These are phyloP conservation scores for Tenualosa ilisha DNA, from an alignment of 2,797 vertebrate species.

Conservation along the genomic window DNA sequence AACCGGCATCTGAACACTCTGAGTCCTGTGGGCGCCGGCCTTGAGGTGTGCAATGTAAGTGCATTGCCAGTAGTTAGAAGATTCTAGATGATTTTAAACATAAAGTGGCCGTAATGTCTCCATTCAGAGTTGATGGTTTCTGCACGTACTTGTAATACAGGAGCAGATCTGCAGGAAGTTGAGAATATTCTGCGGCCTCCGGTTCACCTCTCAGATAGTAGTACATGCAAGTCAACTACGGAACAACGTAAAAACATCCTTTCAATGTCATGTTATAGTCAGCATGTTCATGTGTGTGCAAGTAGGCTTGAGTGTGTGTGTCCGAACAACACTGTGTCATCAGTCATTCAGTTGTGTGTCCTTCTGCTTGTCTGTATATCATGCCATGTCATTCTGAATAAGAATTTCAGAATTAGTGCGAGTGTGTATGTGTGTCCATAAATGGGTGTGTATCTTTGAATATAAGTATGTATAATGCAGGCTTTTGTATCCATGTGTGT, in stretches of 20 bases:
- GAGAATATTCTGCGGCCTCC: conserved; percentile 48
- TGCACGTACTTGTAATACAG: conserved; percentile 74
- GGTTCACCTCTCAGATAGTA: conserved; percentile 53
- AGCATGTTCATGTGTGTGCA: not conserved
- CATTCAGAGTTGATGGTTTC: too few species aligned
- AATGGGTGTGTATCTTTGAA: too few species aligned
- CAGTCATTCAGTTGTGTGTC: too few species aligned
- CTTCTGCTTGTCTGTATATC: not conserved
- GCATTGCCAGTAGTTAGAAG: too few species aligned
- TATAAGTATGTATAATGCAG: not conserved
- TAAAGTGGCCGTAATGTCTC: too few species aligned
- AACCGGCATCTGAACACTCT: too few species aligned
- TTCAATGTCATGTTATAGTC: not conserved
- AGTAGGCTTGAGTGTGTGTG: not conserved
- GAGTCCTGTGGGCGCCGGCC: too few species aligned
- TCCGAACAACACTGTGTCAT: not conserved
- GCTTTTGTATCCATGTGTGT: too few species aligned
- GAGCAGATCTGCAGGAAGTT: conserved; percentile 68
- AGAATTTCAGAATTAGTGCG: not conserved
- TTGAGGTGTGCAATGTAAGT: too few species aligned
- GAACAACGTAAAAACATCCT: not conserved
- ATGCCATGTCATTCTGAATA: too few species aligned
- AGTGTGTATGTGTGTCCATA: not conserved
- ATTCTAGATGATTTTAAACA: too few species aligned
- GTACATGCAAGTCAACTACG: conserved; percentile 78